Base-by-base conservation (phyloP, 1,140 invertebrate species). In the Anagrus nilaparvatae region DNA sequence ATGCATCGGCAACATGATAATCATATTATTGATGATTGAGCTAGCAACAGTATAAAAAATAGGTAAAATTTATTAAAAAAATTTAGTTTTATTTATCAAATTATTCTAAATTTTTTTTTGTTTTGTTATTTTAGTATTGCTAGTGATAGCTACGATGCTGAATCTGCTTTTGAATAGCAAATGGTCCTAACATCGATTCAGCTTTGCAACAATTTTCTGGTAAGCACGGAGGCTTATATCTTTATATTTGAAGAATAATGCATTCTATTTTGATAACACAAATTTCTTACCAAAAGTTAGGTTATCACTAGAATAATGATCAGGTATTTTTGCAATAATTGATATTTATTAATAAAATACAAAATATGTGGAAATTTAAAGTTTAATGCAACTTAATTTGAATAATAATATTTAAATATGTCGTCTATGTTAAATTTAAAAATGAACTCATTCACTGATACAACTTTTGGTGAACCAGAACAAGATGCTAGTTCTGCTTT, bases 111-210 rank as follows among this genome's bases (percentile, higher is more conserved):
- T n/a, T n/a, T n/a, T n/a, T n/a, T n/a, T n/a, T n/a, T n/a, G n/a
- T n/a, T n/a, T n/a, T n/a, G n/a, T n/a, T 45, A 32, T 49, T 39
- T 40, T 31, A 82, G 80, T 55, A 69, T 83, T 47, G 79, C 77
- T 4, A 82, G 78, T 51, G 87, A 91, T 54, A 90, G 86, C 59
- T 81, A 76, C 9, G 87, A 90, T 66, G 87, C 83, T 0, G 93
- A 96, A 60, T 94, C 90, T 27, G 92, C 91, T 1, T 96, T 96
- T 66, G 92, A 94, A n/a, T n/a, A n/a, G n/a, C n/a, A 14, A n/a
- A n/a, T n/a, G 54, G 47, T 10, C 44, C 56, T 25, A 59, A 49
- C 12, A 46, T 56, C 33, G 59, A 69, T 29, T 60, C 61, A 47
- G 61, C 67, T 14, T 44, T 74, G 39, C 74, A 77, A 46, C 70